Evolutionary conservation across 2,888 invertebrate species (phyloP), one percentile per base, ranked within the genome.

Genomic region (Amblyjoppa proteus): DNA sequence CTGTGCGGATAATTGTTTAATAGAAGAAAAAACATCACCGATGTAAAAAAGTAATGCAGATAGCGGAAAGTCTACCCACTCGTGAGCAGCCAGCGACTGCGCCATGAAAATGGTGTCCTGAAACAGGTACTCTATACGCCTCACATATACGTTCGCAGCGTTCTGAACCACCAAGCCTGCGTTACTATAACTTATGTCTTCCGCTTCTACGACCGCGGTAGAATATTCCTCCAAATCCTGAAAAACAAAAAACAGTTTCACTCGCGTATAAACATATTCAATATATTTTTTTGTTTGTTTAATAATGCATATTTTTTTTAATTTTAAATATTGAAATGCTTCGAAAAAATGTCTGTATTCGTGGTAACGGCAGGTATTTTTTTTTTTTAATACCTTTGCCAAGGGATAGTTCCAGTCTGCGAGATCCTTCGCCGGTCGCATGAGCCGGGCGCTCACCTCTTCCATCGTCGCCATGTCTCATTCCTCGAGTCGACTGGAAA

Each of bases 101-200:
- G 93, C 94, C 84, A 95, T 91, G 81, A 88, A 88, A 56, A 94
- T 90, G 68, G 95, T 95, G 83, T 95, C 94, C 73, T 94, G 93
- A 90, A 95, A 94, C 34, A 96, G 93, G 91, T 94, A 95, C 93
- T 98, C 97, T 34, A 98, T 96, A 94, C 97, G 96, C 91, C 96
- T 96, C 58, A 96, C 95, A 94, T 97, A 98, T 73, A 97, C 95
- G 91, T 95, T 94, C 28, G 96, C 96, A 25, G 97, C 96, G 91
- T 96, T 96, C 94, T 97, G 97, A 88, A 98, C 93, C 85, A 98
- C 94, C 88, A 97, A 93, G n/a, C 97, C 97, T 82, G 97, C 96
- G 94, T 97, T 97, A 0, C 96, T 95, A 94, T 97, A 97, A 94
- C 97, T 97, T 6, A 92, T 88, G 20, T 90, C 84, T n/a, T 86